These are phyloP conservation scores for Eueremaeus valkanovi DNA, from an alignment of 2,888 invertebrate genomes.

Conservation along the genomic window DNA sequence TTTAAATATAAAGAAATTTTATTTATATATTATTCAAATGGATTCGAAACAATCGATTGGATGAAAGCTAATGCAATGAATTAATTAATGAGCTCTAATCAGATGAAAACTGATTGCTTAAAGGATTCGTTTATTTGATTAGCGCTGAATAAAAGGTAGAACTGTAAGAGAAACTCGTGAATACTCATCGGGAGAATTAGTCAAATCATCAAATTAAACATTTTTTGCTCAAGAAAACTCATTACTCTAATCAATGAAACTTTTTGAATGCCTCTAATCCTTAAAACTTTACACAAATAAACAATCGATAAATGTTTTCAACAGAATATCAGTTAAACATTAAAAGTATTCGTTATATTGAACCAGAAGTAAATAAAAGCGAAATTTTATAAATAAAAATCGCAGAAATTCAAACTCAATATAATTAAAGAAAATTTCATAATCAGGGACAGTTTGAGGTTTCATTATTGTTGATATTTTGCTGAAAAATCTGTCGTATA, in stretches of 20 bases:
- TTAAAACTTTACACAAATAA: neutral
- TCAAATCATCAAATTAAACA: neutral
- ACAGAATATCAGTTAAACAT: neutral
- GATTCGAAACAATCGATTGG: neutral
- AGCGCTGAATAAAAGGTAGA: neutral
- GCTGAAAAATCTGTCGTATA: no score
- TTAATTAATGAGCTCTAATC: neutral
- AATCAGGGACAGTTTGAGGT: no score
- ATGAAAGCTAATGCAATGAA: neutral
- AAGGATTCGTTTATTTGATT: slow-evolving; percentile 12
- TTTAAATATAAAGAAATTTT: neutral
- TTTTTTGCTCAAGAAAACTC: neutral
- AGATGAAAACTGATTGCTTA: slow-evolving; percentile 9
- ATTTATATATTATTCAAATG: neutral
- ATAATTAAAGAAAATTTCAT: no score
- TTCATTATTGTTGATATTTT: no score
- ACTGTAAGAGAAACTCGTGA: neutral
- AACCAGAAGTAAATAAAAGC: no score
- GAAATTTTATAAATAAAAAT: no score
- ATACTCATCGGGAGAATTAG: neutral
- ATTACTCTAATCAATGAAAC: slow-evolving; percentile 15
- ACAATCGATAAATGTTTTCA: neutral
- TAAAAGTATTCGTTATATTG: neutral
- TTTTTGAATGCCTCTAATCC: neutral
- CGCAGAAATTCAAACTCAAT: no score